Percentiles rank a stretch among this genome's conserved stretches.
These are phyloP conservation scores for Phyllostomus hastatus DNA, from an alignment of 2,113 vertebrate species.

Conservation along the genomic window DNA sequence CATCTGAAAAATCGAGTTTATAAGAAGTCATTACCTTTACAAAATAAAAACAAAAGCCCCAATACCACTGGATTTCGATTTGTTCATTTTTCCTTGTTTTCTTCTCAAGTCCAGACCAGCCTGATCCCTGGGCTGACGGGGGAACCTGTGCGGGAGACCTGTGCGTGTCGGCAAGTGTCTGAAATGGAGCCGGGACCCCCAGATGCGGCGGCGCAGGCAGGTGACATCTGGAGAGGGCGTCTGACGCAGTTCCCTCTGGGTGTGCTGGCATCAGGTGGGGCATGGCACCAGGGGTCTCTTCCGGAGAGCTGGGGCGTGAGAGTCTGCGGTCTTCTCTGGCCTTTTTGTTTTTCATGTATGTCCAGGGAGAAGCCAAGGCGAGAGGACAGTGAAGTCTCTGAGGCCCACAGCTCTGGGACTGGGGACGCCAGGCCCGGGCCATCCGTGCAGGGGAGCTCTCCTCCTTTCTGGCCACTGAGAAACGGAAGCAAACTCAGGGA, in stretches of 20 bases:
- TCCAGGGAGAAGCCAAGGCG: slow-evolving; percentile 56
- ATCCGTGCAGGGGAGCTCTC: background rate
- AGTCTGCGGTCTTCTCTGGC: slow-evolving; percentile 57
- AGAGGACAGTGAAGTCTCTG: slow-evolving; percentile 39
- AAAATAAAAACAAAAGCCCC: slow-evolving; percentile 67
- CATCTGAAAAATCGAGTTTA: slow-evolving; percentile 76
- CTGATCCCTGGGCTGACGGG: background rate
- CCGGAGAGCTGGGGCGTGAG: background rate
- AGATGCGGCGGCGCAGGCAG: background rate
- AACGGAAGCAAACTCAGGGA: background rate
- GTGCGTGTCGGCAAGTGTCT: background rate
- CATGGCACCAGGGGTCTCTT: background rate
- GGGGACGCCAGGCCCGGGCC: background rate
- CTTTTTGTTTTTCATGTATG: slow-evolving; percentile 59
- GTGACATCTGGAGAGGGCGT: background rate
- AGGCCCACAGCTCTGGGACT: background rate
- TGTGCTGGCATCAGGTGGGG: background rate
- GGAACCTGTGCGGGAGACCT: background rate
- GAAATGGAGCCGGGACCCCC: background rate
- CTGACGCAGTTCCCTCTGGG: background rate
- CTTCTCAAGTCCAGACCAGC: background rate
- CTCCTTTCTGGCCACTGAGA: background rate
- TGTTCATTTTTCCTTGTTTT: slow-evolving; percentile 20
- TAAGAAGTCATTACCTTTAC: slow-evolving; percentile 77
- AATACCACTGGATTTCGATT: slow-evolving; percentile 61